Conservation (phyloP, 2,888 invertebrate genomes). For the Girardia tigrina region DNA sequence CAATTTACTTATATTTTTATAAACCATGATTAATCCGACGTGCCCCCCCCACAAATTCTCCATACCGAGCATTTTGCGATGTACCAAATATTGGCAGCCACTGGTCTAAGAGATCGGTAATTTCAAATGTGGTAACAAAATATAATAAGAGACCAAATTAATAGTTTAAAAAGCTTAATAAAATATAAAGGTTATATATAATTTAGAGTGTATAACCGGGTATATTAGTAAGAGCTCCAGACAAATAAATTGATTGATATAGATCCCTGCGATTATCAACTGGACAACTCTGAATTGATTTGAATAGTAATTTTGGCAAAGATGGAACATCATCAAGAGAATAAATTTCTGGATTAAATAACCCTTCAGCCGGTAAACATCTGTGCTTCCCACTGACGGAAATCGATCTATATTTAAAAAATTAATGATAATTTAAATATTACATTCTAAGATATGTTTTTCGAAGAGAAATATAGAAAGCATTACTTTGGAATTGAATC, state of each 20-base stretch:
- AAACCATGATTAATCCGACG: too few relatives aligned
- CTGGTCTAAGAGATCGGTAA: too few relatives aligned
- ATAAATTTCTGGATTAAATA: constrained; percentile 53
- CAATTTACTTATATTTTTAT: too few relatives aligned
- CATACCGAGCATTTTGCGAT: too few relatives aligned
- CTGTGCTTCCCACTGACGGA: not conserved
- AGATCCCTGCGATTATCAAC: constrained; percentile 55
- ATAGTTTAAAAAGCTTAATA: too few relatives aligned
- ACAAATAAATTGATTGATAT: constrained; percentile 55
- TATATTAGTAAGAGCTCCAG: constrained; percentile 54
- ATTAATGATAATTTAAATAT: not conserved
- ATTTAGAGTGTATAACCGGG: constrained; percentile 53
- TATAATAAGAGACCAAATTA: too few relatives aligned
- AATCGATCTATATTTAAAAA: not conserved
- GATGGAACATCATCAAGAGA: constrained; percentile 56
- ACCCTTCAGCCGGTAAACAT: constrained; percentile 41
- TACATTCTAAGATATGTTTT: not conserved
- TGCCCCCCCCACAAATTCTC: too few relatives aligned
- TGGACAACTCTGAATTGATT: constrained; percentile 55
- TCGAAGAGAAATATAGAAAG: not conserved
- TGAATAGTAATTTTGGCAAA: constrained; percentile 54
- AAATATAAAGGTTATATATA: too few relatives aligned
- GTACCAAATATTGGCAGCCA: too few relatives aligned
- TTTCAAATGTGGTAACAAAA: too few relatives aligned
- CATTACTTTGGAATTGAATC: not conserved